phyloP scores from a whole-genome alignment of 2,113 vertebrate species.

The Parotia lawesii region DNA sequence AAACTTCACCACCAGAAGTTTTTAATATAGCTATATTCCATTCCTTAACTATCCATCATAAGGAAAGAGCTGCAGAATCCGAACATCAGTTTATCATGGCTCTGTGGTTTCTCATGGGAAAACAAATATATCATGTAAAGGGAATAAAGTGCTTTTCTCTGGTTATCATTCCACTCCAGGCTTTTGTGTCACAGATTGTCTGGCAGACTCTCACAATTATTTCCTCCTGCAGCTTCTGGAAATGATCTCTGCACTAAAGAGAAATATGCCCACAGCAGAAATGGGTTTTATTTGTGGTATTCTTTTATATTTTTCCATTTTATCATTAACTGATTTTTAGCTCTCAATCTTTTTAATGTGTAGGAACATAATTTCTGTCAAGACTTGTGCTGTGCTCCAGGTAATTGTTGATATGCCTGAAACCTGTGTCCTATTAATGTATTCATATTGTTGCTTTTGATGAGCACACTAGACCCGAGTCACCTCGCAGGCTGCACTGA shows the following conservation, averaged over 20 bases:
- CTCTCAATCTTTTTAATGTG: neutral
- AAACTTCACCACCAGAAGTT: neutral
- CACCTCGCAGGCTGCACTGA: neutral
- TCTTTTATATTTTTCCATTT: conserved; percentile 28
- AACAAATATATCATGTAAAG: neutral
- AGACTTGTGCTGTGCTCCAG: neutral
- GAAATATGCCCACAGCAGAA: conserved; percentile 29
- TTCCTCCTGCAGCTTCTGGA: conserved; percentile 56
- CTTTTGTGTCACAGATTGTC: conserved; percentile 33
- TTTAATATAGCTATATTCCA: neutral
- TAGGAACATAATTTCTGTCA: neutral
- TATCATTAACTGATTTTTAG: neutral
- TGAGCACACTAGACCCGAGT: neutral
- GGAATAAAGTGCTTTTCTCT: conserved; percentile 32
- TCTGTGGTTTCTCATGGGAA: conserved; percentile 23
- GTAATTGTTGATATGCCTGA: neutral
- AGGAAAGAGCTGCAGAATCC: neutral
- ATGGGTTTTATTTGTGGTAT: conserved; percentile 8
- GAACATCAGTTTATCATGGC: neutral
- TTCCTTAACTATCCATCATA: neutral
- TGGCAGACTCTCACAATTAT: conserved; percentile 36
- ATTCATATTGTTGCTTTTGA: neutral
- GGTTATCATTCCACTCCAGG: conserved; percentile 46
- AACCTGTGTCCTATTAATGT: neutral
- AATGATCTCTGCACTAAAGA: conserved; percentile 48